Evolutionary conservation across 2,797 vertebrate genomes (phyloP), one percentile per base, ranked within the genome.

Genomic region (Molothrus ater): DNA sequence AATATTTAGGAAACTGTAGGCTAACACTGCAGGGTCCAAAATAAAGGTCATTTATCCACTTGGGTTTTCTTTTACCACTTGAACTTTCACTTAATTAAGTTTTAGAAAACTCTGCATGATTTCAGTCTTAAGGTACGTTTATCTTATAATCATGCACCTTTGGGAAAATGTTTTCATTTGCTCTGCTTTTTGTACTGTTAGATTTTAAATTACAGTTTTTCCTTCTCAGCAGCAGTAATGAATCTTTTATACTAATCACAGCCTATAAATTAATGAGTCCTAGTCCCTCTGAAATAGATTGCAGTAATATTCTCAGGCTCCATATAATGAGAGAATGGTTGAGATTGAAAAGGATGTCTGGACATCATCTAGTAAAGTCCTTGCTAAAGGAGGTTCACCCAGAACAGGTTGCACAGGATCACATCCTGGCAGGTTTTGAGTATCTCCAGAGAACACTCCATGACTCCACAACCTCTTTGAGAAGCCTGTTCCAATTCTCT

Each of bases 1-100:
- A 91, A 79, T 96, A 88, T 85, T 95, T 95, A 94, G 89, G 64
- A 51, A 80, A 88, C n/a, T 70, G 7, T 72, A 86, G 2, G 24
- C 11, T 88, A 84, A 78, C 32, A 29, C 18, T 42, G 9, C 36
- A 87, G 40, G 64, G 11, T 87, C 42, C 26, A 93, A 92, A 93
- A 43, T 57, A 88, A 80, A 92, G 42, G 48, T 64, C 1, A 90
- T 80, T 92, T 91, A 92, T 86, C 18, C 47, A 70, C n/a, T 86
- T 0, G 11, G 10, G 32, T 42, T 87, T 93, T 76, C 43, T 70
- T 86, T 29, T n/a, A 79, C 24, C 17, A 11, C 28, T 75, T 76
- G 88, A 60, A 80, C 40, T 92, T 88, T 70, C 60, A 71, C 15
- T 43, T 64, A 86, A 94, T 90, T 90, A 87, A 72, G 34, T 90